phyloP scores from a whole-genome alignment of 2,113 vertebrate species.

The Dipodomys ordii region DNA sequence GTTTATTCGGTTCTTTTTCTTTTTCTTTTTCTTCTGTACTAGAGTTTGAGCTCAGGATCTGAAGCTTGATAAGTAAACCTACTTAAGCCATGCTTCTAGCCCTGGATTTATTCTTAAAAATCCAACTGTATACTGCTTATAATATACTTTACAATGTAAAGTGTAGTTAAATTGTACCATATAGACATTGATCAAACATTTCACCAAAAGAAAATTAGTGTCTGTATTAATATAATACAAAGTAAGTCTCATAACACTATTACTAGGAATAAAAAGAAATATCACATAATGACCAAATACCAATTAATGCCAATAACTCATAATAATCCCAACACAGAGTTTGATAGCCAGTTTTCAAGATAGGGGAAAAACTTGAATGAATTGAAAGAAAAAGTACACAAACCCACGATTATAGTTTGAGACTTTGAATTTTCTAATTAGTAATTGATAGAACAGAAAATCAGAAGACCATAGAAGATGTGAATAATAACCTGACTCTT shows the following conservation, averaged over 20 bases:
- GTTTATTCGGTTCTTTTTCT: neutral
- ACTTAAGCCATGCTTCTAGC: too few species aligned
- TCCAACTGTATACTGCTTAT: neutral
- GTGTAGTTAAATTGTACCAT: neutral
- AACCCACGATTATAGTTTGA: neutral
- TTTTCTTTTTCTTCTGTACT: neutral
- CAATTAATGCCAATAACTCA: constrained; percentile 2
- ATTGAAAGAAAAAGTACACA: constrained; percentile 25
- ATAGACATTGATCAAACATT: constrained; percentile 3
- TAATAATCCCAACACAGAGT: constrained; percentile 18
- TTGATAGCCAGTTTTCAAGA: neutral
- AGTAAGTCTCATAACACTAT: constrained; percentile 24
- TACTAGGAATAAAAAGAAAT: neutral
- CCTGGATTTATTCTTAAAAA: neutral
- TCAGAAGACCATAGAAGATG: neutral
- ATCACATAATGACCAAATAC: neutral
- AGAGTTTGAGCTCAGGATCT: too few species aligned
- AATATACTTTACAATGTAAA: constrained; percentile 2
- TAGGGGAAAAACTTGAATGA: neutral
- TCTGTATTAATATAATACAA: neutral
- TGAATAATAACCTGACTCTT: neutral
- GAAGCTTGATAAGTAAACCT: too few species aligned
- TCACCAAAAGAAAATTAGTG: neutral
- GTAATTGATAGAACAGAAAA: constrained; percentile 1
- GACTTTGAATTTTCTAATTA: constrained; percentile 16